These are phyloP conservation scores for Caenorhabditis becei DNA, from an alignment of 2,888 invertebrate genomes.

Conservation along the genomic window DNA sequence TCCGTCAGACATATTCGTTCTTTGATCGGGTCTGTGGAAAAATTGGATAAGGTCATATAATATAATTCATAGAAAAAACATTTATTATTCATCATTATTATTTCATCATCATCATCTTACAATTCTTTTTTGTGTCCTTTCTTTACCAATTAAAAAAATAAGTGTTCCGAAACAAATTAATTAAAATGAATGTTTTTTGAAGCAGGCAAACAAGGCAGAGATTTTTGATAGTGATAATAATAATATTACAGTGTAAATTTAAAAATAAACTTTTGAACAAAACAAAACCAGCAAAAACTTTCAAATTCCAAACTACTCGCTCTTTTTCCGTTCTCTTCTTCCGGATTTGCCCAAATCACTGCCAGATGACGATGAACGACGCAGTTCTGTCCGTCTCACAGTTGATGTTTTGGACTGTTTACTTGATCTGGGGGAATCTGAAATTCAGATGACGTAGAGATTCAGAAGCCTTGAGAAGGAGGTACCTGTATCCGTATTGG, in stretches of 20 bases:
- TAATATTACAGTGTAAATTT: no score
- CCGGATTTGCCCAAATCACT: conserved; percentile 40
- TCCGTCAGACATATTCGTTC: no score
- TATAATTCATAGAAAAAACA: neutral
- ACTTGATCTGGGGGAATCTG: conserved; percentile 36
- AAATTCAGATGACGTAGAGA: neutral
- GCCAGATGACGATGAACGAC: conserved; percentile 41
- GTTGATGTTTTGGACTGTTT: conserved; percentile 16
- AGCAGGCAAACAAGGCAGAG: no score
- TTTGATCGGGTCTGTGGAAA: no score
- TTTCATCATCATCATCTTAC: no score
- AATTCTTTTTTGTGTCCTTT: no score
- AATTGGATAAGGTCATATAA: no score
- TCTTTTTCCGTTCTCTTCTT: conserved; percentile 35
- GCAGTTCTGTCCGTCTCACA: conserved; percentile 7
- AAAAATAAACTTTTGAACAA: no score
- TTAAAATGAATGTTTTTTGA: no score
- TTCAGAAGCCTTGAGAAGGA: neutral
- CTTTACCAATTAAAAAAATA: no score
- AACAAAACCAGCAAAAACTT: neutral
- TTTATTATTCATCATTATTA: neutral
- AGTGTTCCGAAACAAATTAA: no score
- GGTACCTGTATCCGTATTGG: conserved; percentile 49
- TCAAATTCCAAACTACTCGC: conserved; percentile 9
- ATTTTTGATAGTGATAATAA: no score